These are phyloP conservation scores for Penaeus monodon DNA, from an alignment of 2,888 invertebrate species.

Conservation along the genomic window DNA sequence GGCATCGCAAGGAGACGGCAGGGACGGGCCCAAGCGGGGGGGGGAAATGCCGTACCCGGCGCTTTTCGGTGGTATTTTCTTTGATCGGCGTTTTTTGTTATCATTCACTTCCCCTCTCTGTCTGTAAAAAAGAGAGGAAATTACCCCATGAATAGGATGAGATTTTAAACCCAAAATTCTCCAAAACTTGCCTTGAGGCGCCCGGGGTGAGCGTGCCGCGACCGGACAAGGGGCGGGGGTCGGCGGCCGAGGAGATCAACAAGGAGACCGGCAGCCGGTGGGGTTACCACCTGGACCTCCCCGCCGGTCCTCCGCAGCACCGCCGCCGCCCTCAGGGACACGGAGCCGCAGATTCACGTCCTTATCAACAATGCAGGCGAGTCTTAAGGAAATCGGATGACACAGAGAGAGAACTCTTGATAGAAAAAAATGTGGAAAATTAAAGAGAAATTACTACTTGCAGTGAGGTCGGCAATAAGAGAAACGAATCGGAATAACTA, in stretches of 20 bases:
- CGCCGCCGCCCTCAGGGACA: constrained; percentile 83
- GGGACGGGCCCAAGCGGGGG: constrained; percentile 57
- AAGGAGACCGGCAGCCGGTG: constrained; percentile 79
- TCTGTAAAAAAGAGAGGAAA: too few species aligned
- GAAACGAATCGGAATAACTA: too few species aligned
- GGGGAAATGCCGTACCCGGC: too few species aligned
- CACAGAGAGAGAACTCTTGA: background rate
- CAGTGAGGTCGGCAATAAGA: too few species aligned
- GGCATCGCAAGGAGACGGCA: constrained; percentile 64
- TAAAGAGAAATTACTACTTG: too few species aligned
- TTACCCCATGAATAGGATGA: background rate
- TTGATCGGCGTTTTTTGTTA: too few species aligned
- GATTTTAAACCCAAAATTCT: background rate
- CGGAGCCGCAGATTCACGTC: constrained; percentile 82
- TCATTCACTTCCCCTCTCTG: too few species aligned
- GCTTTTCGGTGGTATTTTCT: background rate
- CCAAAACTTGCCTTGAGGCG: constrained; percentile 72
- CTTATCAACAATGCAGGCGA: constrained; percentile 91
- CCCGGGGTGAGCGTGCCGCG: constrained; percentile 86
- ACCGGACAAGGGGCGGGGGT: constrained; percentile 72
- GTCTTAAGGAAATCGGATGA: constrained; percentile 48
- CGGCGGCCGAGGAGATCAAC: constrained; percentile 78
- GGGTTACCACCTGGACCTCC: constrained; percentile 84
- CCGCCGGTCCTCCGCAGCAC: constrained; percentile 86
- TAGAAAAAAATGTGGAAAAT: background rate